These are phyloP conservation scores for Brienomyrus brachyistius DNA, from an alignment of 2,113 vertebrate genomes.

Conservation along the genomic window DNA sequence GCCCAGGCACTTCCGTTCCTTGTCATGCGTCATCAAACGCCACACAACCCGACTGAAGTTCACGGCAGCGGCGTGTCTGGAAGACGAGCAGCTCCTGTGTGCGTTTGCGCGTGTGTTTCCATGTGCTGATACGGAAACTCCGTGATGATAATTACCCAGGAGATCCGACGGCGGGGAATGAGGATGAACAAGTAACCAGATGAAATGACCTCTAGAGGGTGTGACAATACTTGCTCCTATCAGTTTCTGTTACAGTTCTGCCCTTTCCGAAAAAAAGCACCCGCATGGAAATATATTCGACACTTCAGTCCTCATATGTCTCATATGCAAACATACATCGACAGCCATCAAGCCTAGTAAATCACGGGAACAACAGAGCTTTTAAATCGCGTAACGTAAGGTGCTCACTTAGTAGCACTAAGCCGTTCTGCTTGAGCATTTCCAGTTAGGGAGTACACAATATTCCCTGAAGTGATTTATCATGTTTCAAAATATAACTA, in stretches of 20 bases:
- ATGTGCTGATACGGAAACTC: not conserved
- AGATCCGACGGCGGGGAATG: not conserved
- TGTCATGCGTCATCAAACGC: not conserved
- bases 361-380: not conserved
- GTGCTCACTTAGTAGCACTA: not conserved
- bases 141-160: not conserved
- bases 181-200: not conserved
- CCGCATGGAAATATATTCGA: not conserved
- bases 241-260: not conserved
- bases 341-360: not conserved
- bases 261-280: not conserved
- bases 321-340: not conserved
- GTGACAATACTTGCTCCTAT: not conserved
- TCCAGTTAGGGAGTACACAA: constrained; percentile 3
- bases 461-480: constrained; percentile 10
- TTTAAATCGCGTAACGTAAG: not conserved
- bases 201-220: not conserved
- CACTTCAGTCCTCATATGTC: not conserved
- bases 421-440: not conserved
- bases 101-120: not conserved
- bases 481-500: not conserved
- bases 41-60: not conserved
- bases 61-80: not conserved
- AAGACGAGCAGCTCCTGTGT: not conserved
- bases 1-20: not conserved